Base-by-base conservation (phyloP, 2,113 vertebrate species). In the Azemiops feae region DNA sequence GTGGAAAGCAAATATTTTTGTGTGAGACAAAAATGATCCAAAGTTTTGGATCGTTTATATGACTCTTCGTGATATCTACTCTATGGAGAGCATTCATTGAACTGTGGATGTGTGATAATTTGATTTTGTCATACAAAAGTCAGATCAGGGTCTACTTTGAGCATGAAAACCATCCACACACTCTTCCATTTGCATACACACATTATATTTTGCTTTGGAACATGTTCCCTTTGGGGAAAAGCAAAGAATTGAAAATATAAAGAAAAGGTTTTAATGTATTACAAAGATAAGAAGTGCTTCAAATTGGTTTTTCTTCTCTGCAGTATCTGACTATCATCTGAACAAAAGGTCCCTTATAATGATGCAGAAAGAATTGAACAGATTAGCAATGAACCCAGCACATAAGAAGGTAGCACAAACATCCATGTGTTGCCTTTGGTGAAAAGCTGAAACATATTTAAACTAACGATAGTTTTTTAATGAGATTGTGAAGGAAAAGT, bases 181-280 rank as follows among this genome's bases (percentile, higher is more conserved):
- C 74, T 43, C 34, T 81, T 81, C 74, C 3, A 12, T 39, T 2
- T 18, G 87, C 0, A 23, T 69, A 22, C 2, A 1, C n/a, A 27
- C 10, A 58, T 85, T 58, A 2, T 89, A 3, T 27, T 89, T 91
- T 45, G 90, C 58, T 87, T 92, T 39, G 10, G 5, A 53, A 11
- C n/a, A 30, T 50, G 18, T 81, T 69, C 14, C 30, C 20, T 81
- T 81, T 52, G 25, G 25, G 43, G 20, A n/a, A n/a, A 53, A 53
- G 50, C 64, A 93, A 55, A 90, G 74, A 96, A 93, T 95, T 95
- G 92, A 95, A 95, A 96, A 85, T 89, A 94, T 87, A 96, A 95
- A 94, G 90, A 88, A 94, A 85, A 94, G 93, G 85, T 92, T 95
- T 50, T 94, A 91, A 5, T 69, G 89, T 55, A 64, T 88, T 30